Percentiles rank a stretch among this genome's conserved stretches.
Evolutionary conservation across 2,113 vertebrate species (phyloP).

Genomic region (Embiotoca jacksoni): DNA sequence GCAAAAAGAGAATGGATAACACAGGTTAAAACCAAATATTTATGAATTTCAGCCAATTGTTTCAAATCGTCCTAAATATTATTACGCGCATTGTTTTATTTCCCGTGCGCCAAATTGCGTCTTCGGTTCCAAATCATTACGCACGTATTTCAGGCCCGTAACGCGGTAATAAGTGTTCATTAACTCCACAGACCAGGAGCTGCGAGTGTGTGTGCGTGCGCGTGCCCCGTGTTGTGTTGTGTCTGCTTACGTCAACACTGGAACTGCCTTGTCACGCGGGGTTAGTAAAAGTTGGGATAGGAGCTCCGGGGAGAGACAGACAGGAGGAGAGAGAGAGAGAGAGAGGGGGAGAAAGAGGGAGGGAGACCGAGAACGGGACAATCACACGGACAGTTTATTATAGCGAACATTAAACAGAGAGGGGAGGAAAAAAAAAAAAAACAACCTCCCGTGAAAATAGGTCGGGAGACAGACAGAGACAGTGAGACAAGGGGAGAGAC

Average conservation of each 20-base stretch:
- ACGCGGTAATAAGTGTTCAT: conserved; percentile 12
- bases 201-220: conserved; percentile 8
- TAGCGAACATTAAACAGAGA: conserved; percentile 51
- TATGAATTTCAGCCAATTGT: background rate
- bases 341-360: background rate
- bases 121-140: background rate
- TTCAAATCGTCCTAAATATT: no score
- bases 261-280: conserved; percentile 88
- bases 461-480: conserved; percentile 20
- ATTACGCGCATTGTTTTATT: background rate
- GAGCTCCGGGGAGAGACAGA: conserved; percentile 68
- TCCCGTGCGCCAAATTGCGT: background rate
- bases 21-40: background rate
- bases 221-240: conserved; percentile 71
- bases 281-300: conserved; percentile 89
- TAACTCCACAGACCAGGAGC: conserved; percentile 6
- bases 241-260: conserved; percentile 85
- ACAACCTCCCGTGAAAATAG: background rate
- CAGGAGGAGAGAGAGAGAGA: conserved; percentile 11
- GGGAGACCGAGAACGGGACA: conserved; percentile 17
- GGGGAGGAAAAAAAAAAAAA: no score
- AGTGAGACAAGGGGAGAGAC: conserved; percentile 18
- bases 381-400: conserved; percentile 47
- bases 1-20: background rate
- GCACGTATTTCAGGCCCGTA: background rate